These are phyloP conservation scores for Protodeltote pygarga DNA, from an alignment of 2,888 invertebrate genomes.

Conservation along the genomic window DNA sequence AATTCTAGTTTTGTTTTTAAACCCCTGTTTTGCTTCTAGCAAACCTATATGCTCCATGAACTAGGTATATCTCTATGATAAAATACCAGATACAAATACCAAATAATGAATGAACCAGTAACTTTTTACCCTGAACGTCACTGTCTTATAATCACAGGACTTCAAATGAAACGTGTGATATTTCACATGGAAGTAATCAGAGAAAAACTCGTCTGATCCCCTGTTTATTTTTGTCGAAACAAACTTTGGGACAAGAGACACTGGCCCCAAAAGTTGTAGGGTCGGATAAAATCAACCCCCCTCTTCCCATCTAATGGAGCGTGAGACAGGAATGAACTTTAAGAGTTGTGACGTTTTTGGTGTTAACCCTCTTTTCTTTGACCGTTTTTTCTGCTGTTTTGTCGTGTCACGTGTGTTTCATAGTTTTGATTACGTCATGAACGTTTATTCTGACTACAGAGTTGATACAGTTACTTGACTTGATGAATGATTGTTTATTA, in stretches of 20 bases:
- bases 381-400: slow-evolving; percentile 5
- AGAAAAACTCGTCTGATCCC: slow-evolving; percentile 64
- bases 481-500: no score
- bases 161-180: slow-evolving; percentile 47
- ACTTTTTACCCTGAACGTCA: slow-evolving; percentile 25
- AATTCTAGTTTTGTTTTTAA: no score
- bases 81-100: slow-evolving; percentile 3
- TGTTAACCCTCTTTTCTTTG: slow-evolving; percentile 32
- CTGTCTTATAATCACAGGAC: slow-evolving; percentile 34
- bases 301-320: slow-evolving; percentile 76
- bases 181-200: slow-evolving; percentile 63
- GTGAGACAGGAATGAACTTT: slow-evolving; percentile 72
- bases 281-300: slow-evolving; percentile 69
- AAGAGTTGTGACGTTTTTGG: slow-evolving; percentile 63
- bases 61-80: slow-evolving; percentile 2
- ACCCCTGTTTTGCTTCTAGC: no score
- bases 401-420: no score
- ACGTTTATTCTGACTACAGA: no score
- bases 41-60: slow-evolving; percentile 12
- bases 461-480: no score
- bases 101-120: slow-evolving; percentile 11
- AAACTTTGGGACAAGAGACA: slow-evolving; percentile 54
- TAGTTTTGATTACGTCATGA: no score
- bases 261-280: slow-evolving; percentile 64
- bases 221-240: slow-evolving; percentile 69